These are phyloP conservation scores for Heloderma charlesbogerti DNA, from an alignment of 2,113 vertebrate species.

Conservation along the genomic window DNA sequence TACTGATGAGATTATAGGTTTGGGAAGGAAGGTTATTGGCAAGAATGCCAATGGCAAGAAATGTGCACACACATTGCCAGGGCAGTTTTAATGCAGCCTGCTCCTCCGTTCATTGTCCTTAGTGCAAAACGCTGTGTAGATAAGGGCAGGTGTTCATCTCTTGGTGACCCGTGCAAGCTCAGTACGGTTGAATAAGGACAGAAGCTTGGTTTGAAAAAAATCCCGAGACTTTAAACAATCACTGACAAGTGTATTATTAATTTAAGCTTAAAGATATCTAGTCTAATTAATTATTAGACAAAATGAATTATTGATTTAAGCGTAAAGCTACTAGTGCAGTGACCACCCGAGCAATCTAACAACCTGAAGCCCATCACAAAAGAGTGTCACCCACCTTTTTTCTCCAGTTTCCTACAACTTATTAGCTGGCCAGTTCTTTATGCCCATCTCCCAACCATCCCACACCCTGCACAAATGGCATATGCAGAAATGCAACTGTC, in stretches of 20 bases:
- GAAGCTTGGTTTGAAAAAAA: constrained; percentile 11
- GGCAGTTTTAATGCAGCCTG: constrained; percentile 54
- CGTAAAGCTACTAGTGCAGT: not conserved
- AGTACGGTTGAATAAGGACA: constrained; percentile 63
- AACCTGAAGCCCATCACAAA: not conserved
- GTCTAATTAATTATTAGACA: too few relatives aligned
- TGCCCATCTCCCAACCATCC: not conserved
- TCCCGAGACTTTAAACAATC: not conserved
- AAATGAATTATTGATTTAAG: too few relatives aligned
- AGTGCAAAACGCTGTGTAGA: constrained; percentile 57
- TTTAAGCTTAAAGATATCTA: constrained; percentile 37
- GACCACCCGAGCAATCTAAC: not conserved
- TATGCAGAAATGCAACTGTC: too few relatives aligned
- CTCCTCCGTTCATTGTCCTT: constrained; percentile 56
- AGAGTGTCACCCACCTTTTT: not conserved
- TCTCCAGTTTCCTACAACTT: not conserved
- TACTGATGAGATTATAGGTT: constrained; percentile 40
- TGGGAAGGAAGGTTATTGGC: constrained; percentile 3
- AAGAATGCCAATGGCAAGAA: constrained; percentile 8
- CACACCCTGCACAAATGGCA: not conserved
- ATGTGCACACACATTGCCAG: constrained; percentile 32
- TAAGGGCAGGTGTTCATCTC: constrained; percentile 57
- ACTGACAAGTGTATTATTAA: not conserved
- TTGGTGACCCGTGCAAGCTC: constrained; percentile 62
- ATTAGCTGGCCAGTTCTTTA: not conserved